These are phyloP conservation scores for Lasioglossum morio DNA, from an alignment of 2,888 invertebrate species.

Conservation along the genomic window DNA sequence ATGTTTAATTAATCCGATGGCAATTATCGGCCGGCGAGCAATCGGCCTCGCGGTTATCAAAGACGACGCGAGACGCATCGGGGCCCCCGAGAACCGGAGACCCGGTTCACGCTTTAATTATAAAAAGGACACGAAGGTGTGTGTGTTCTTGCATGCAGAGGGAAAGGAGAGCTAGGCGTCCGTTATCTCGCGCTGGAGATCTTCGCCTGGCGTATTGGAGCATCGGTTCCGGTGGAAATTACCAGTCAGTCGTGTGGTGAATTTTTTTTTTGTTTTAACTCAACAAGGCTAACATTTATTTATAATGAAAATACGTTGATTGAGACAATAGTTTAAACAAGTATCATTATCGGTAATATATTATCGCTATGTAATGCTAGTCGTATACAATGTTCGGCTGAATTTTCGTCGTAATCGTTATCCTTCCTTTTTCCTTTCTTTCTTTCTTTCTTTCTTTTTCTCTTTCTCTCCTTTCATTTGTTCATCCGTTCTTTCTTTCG, in stretches of 20 bases:
- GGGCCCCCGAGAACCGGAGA: not conserved
- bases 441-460: constrained; percentile 4
- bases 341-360: constrained; percentile 84
- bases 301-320: constrained; percentile 85
- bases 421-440: not conserved
- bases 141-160: constrained; percentile 56
- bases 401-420: constrained; percentile 66
- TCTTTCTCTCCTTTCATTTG: not conserved
- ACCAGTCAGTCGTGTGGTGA: constrained; percentile 33
- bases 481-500: not conserved
- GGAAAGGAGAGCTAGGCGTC: constrained; percentile 46
- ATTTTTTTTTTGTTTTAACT: constrained; percentile 80
- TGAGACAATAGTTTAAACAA: constrained; percentile 85
- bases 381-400: constrained; percentile 85
- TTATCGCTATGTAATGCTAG: constrained; percentile 83
- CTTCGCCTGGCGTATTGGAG: constrained; percentile 12
- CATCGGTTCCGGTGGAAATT: constrained; percentile 53
- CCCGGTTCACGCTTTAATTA: constrained; percentile 43
- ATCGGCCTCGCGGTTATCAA: constrained; percentile 39
- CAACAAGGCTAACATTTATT: constrained; percentile 85
- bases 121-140: constrained; percentile 64
- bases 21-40: constrained; percentile 37
- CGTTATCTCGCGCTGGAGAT: constrained; percentile 39
- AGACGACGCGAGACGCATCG: constrained; percentile 6
- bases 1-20: constrained; percentile 54